Conservation (phyloP, 1,140 invertebrate genomes). For the Agraylea sexmaculata region DNA sequence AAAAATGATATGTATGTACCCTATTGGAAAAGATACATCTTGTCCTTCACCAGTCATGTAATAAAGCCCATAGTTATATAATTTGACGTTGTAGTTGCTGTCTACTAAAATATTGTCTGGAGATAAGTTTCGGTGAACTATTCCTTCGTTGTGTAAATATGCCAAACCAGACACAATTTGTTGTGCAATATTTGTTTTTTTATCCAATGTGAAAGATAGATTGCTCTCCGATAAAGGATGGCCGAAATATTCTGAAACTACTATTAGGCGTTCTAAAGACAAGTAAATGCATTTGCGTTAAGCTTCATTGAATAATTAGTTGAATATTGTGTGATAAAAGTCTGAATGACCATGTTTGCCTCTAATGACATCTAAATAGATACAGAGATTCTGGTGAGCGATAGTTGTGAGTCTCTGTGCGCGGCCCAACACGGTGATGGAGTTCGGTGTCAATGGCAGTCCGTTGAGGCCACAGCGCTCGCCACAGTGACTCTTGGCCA, state of each 20-base stretch:
- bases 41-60: conserved; percentile 78
- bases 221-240: conserved; percentile 41
- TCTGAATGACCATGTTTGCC: conserved; percentile 78
- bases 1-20: conserved; percentile 38
- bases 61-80: conserved; percentile 88
- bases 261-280: conserved; percentile 73
- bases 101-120: conserved; percentile 77
- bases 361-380: conserved; percentile 82
- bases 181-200: conserved; percentile 47
- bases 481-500: conserved; percentile 77
- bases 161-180: conserved; percentile 63
- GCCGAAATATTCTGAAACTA: conserved; percentile 79
- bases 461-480: conserved; percentile 94
- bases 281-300: conserved; percentile 13
- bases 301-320: neutral
- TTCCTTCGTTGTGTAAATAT: conserved; percentile 58
- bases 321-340: neutral
- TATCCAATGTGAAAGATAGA: conserved; percentile 36
- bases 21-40: conserved; percentile 84
- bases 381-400: conserved; percentile 68
- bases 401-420: conserved; percentile 75
- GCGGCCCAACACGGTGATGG: conserved; percentile 83
- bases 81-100: conserved; percentile 57
- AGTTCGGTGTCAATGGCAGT: conserved; percentile 89
- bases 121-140: conserved; percentile 71